Evolutionary conservation across 1,140 invertebrate species (phyloP).

Genomic region (Eulimnadia texana): DNA sequence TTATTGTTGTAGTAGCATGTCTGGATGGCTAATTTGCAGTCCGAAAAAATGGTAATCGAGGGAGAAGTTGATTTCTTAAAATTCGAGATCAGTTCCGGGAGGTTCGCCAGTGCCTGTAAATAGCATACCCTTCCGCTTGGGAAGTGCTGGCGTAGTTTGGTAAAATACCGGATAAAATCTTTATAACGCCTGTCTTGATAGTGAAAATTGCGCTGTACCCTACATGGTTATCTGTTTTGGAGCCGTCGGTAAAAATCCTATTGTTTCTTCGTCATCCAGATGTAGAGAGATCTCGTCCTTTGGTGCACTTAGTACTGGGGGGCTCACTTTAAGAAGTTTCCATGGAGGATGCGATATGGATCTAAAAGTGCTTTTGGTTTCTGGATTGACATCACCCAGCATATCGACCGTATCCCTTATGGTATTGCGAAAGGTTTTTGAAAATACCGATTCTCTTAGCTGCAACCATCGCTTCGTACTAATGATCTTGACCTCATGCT

Average conservation of each 20-base stretch:
- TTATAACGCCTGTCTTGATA: background rate
- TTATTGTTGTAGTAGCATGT: background rate
- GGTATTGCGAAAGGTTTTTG: too few relatives aligned
- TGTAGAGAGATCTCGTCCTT: background rate
- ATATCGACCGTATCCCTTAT: too few relatives aligned
- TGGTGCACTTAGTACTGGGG: background rate
- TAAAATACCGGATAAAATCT: background rate
- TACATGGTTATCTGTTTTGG: background rate
- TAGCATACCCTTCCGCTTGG: background rate
- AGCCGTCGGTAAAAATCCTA: background rate
- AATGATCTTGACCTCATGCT: background rate
- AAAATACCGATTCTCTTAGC: too few relatives aligned
- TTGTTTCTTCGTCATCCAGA: too few relatives aligned
- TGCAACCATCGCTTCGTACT: background rate
- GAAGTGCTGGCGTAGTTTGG: background rate
- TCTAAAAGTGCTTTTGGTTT: too few relatives aligned
- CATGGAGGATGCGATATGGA: too few relatives aligned
- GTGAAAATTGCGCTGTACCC: background rate
- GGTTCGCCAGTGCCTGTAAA: too few relatives aligned
- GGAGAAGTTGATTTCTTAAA: too few relatives aligned
- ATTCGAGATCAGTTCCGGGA: too few relatives aligned
- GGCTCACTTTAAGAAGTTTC: background rate
- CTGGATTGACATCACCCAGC: too few relatives aligned
- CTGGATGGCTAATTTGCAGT: too few relatives aligned
- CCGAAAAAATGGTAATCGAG: too few relatives aligned